A percentile compares a stretch with the other conserved stretches of the same genome.
These are phyloP conservation scores for Mythimna lalbum DNA, from an alignment of 2,888 invertebrate species.

Conservation along the genomic window DNA sequence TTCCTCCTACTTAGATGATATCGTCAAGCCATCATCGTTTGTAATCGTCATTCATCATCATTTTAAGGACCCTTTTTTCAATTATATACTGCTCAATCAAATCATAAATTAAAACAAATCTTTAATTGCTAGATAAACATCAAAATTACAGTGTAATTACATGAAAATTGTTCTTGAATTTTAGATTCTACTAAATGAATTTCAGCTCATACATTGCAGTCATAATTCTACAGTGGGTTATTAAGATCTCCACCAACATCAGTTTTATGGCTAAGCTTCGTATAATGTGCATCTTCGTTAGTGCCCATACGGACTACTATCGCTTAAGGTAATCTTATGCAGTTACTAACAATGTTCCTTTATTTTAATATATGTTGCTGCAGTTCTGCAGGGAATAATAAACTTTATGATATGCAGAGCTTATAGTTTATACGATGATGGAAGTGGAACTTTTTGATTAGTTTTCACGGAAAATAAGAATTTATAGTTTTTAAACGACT, in stretches of 20 bases:
- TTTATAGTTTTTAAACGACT: background rate
- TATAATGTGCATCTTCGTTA: slow-evolving; percentile 44
- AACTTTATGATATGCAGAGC: slow-evolving; percentile 5
- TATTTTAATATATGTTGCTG: slow-evolving; percentile 16
- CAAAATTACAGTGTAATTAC: slow-evolving; percentile 3
- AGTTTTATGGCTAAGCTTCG: slow-evolving; percentile 33
- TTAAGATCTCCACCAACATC: slow-evolving; percentile 45
- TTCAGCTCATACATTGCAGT: slow-evolving; percentile 21
- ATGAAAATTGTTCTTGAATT: slow-evolving; percentile 15
- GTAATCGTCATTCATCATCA: background rate
- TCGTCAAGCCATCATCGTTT: background rate
- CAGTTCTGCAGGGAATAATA: slow-evolving; percentile 8
- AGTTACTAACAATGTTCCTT: slow-evolving; percentile 28
- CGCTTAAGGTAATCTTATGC: slow-evolving; percentile 22
- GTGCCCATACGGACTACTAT: slow-evolving; percentile 23
- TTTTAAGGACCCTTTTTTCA: background rate
- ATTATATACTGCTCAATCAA: no score
- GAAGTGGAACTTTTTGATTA: background rate
- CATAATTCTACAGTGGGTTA: slow-evolving; percentile 27
- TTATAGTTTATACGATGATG: slow-evolving; percentile 1
- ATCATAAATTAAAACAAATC: background rate
- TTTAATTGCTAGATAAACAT: background rate
- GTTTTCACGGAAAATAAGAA: background rate
- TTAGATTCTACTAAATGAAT: slow-evolving; percentile 39
- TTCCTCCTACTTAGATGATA: background rate